These are phyloP conservation scores for Diplosoma virens DNA, from an alignment of 23 tunicate species.

Conservation along the genomic window DNA sequence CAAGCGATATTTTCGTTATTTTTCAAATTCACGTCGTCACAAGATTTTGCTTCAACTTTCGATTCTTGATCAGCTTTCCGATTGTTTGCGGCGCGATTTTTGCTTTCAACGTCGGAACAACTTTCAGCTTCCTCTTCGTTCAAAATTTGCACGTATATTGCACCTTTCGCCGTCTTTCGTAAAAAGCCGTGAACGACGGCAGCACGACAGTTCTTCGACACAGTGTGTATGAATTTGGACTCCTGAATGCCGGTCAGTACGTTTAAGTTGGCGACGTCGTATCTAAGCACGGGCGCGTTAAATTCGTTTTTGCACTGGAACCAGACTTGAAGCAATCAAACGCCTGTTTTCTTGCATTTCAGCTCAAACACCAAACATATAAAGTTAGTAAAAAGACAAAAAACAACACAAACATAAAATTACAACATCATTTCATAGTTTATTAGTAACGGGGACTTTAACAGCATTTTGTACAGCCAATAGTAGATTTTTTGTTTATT, in stretches of 20 bases:
- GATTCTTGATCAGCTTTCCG: not conserved
- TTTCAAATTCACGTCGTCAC: not conserved
- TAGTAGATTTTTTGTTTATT: no score
- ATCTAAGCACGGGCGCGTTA: no score
- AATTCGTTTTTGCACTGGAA: no score
- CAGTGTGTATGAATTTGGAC: constrained; percentile 35
- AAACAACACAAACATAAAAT: no score
- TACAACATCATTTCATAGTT: no score
- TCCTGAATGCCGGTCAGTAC: constrained; percentile 41
- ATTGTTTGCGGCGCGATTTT: not conserved
- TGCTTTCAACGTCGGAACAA: no score
- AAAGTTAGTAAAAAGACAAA: no score
- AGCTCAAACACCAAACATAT: no score
- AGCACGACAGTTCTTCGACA: constrained; percentile 57
- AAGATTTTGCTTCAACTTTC: not conserved
- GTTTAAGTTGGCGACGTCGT: constrained; percentile 33
- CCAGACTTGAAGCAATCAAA: no score
- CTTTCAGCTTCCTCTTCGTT: not conserved
- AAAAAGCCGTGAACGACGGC: constrained; percentile 73
- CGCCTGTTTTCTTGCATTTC: no score
- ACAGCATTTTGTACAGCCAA: no score
- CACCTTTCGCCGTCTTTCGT: constrained; percentile 82
- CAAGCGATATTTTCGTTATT: not conserved
- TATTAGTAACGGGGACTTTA: no score
- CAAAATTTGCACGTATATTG: constrained; percentile 54